phyloP scores from a whole-genome alignment of 2,797 vertebrate species.

The Telmatherina bonti region DNA sequence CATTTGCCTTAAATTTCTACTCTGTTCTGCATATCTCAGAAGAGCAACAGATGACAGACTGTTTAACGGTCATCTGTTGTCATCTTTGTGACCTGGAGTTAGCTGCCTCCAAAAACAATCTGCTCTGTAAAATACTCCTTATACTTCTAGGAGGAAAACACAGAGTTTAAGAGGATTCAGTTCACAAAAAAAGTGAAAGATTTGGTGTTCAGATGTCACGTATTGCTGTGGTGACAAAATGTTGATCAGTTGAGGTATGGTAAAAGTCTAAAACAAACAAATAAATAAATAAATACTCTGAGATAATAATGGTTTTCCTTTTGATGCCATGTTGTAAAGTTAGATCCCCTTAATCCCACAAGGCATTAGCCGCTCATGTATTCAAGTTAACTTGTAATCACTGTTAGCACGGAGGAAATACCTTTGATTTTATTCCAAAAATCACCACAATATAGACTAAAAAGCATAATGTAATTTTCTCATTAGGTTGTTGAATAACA shows the following conservation, averaged over 20 bases:
- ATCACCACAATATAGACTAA: too few species aligned
- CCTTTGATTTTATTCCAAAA: not conserved
- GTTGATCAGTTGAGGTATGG: too few species aligned
- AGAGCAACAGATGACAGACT: conserved; percentile 1
- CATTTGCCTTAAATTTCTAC: conserved; percentile 5
- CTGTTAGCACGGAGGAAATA: not conserved
- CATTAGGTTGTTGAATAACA: too few species aligned
- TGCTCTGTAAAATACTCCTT: conserved; percentile 24
- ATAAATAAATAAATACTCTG: not conserved
- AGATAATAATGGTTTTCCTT: not conserved
- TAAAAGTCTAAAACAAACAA: not conserved
- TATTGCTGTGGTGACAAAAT: not conserved
- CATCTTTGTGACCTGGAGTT: too few species aligned
- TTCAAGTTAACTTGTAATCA: not conserved
- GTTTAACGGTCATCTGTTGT: too few species aligned
- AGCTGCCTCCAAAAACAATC: conserved; percentile 31
- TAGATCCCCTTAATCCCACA: not conserved
- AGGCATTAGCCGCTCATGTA: not conserved
- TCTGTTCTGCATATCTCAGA: conserved; percentile 16
- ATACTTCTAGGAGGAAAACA: conserved; percentile 5
- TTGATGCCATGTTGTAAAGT: not conserved
- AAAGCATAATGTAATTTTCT: too few species aligned
- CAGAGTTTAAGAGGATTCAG: conserved; percentile 8
- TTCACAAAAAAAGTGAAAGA: too few species aligned
- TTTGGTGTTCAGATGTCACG: too few species aligned